phyloP scores from a whole-genome alignment of 2,797 vertebrate species.

The Darevskia mixta region DNA sequence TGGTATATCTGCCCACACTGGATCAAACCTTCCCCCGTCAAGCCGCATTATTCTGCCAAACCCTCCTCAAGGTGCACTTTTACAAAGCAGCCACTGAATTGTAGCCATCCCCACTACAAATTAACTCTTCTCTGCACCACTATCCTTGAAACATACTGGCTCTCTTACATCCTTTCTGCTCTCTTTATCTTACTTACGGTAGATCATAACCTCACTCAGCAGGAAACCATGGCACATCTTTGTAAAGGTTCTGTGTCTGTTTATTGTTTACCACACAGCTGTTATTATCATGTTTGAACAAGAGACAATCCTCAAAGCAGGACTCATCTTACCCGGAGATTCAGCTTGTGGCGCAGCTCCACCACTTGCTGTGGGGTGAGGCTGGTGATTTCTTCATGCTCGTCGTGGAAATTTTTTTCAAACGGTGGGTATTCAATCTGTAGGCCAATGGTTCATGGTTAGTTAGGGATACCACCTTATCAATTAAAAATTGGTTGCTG shows the following conservation, averaged over 20 bases:
- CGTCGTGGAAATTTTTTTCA: slow-evolving; percentile 98
- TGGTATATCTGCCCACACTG: neutral
- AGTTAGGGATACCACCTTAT: slow-evolving; percentile 43
- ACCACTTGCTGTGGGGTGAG: slow-evolving; percentile 88
- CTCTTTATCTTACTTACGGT: neutral
- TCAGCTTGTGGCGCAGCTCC: slow-evolving; percentile 94
- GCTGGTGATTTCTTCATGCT: slow-evolving; percentile 93
- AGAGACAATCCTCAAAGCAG: neutral
- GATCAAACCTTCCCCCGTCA: neutral
- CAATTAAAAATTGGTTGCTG: neutral
- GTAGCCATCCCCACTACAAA: neutral
- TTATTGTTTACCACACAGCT: neutral
- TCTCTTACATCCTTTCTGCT: neutral
- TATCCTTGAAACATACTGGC: neutral
- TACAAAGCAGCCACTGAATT: neutral
- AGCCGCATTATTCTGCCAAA: neutral
- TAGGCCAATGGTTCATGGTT: slow-evolving; percentile 69
- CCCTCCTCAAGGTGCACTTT: neutral
- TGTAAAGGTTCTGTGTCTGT: neutral
- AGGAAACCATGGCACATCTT: neutral
- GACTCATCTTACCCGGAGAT: slow-evolving; percentile 87
- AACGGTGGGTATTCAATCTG: slow-evolving; percentile 98
- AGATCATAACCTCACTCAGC: neutral
- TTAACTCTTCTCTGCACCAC: neutral
- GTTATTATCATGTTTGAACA: neutral